Conservation (phyloP, 2,888 invertebrate genomes). For the Temnothorax rugatulus region DNA sequence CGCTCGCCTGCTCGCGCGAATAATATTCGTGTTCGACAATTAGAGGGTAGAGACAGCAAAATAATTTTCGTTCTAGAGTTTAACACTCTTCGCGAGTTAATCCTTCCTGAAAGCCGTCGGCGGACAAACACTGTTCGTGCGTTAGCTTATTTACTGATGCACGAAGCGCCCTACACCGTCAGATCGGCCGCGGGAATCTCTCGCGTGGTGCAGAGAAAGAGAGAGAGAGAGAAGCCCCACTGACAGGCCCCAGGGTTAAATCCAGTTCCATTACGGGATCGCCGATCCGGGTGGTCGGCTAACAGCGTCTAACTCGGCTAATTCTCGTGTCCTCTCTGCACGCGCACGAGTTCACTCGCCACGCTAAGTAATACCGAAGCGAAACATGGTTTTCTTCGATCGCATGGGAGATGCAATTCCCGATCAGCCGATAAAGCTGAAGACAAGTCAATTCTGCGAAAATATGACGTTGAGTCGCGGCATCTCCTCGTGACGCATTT, state of each 20-base stretch:
- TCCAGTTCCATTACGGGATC: slow-evolving; percentile 79
- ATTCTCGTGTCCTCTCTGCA: slow-evolving; percentile 72
- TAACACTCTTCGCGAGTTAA: slow-evolving; percentile 28
- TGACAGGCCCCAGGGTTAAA: slow-evolving; percentile 76
- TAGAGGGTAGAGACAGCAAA: neutral
- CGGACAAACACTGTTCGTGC: slow-evolving; percentile 26
- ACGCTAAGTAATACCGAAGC: slow-evolving; percentile 8
- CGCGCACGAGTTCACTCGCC: slow-evolving; percentile 33
- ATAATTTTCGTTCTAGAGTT: slow-evolving; percentile 17
- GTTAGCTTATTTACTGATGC: slow-evolving; percentile 61
- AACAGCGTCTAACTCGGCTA: slow-evolving; percentile 77
- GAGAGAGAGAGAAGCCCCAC: slow-evolving; percentile 64
- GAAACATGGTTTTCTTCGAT: slow-evolving; percentile 3
- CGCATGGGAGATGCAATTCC: neutral
- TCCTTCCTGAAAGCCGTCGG: slow-evolving; percentile 51
- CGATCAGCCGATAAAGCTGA: neutral
- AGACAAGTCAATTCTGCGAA: neutral
- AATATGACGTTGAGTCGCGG: neutral
- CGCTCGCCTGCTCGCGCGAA: neutral
- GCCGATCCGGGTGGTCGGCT: slow-evolving; percentile 78
- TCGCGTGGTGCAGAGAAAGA: slow-evolving; percentile 18
- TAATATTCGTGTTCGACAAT: slow-evolving; percentile 20
- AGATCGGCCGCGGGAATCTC: slow-evolving; percentile 66
- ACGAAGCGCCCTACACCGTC: slow-evolving; percentile 1
- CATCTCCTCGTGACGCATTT: neutral